Base-by-base conservation (phyloP, 2,797 vertebrate species). In the Neoniphon sammara region DNA sequence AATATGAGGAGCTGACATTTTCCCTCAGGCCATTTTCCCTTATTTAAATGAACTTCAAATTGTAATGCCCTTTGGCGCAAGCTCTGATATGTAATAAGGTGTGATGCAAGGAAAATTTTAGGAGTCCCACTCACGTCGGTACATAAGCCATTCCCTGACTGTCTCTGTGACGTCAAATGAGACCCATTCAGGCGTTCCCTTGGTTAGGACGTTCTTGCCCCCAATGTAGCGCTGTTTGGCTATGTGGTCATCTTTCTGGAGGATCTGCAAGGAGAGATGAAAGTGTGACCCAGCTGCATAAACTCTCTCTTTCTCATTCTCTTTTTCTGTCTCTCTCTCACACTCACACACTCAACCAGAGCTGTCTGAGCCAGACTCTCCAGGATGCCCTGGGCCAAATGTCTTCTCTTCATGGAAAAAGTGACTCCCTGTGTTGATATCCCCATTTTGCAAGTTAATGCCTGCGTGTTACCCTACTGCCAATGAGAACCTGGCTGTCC, bases 161-260 rank as follows among this genome's bases (percentile, higher is more conserved):
- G 97, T 98, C 84, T 97, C 96, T 0, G 97, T 99, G 75, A 99
- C 97, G 30, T 99, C 97, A 1, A 98, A 99, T 42, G 97, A 99
- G 74, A 98, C 93, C 97, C 97, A 99, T 92, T 99, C 97, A 0
- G 93, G 83, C 0, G 94, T 95, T 79, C 96, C 97, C 83, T 97
- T 94, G 15, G 97, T 98, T 92, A 96, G 93, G 82, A 98, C 95
- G 2, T 97, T 98, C 91, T 96, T 97, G 88, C 97, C 96, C 20
- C 95, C 95, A 11, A 99, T 96, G 89, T 98, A 98, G 70, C 97
- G 96, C 92, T 99, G 97, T 85, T 98, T 98, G 69, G 96, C 96
- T 71, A 98, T 98, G 89, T 96, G 96, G 85, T 98, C 96, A 42
- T 97, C 96, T 2, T 96, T 95, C 80, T 94, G 95, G 72, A 97